Conservation (phyloP, 2,113 vertebrate genomes). For the Arenaria interpres region DNA sequence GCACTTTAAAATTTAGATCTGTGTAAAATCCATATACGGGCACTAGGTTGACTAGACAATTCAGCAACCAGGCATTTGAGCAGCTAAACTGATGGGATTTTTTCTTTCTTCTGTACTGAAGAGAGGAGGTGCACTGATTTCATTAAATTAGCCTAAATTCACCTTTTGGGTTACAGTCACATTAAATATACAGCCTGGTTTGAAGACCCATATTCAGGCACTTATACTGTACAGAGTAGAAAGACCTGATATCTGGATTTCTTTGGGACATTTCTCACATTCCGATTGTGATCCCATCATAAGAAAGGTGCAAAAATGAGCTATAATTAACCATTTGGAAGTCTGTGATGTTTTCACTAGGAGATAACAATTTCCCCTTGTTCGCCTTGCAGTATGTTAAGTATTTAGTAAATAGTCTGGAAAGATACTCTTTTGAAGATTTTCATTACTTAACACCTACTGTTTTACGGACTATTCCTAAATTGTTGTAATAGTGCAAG, state of each 20-base stretch:
- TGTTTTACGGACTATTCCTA: not conserved
- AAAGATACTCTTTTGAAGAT: not conserved
- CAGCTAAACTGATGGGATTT: not conserved
- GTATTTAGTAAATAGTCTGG: conserved; percentile 42
- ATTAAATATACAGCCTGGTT: not conserved
- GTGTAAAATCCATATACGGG: not conserved
- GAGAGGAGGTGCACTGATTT: not conserved
- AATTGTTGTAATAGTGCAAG: not conserved
- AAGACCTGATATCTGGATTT: not conserved
- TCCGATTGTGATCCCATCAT: not conserved
- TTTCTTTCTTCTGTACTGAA: not conserved
- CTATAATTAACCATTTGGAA: not conserved
- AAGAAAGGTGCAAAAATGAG: conserved; percentile 2
- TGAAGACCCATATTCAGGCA: not conserved
- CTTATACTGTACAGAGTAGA: not conserved
- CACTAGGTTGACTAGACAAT: not conserved
- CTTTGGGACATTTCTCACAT: not conserved
- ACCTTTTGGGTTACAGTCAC: not conserved
- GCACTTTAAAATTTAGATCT: not conserved
- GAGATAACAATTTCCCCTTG: not conserved
- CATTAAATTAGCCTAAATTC: not conserved
- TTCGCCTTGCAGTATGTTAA: not conserved
- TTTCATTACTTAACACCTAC: not conserved
- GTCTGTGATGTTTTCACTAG: not conserved
- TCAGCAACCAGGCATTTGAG: not conserved